Evolutionary conservation across 1,140 invertebrate genomes (phyloP), one percentile per base, ranked within the genome.

Genomic region (Platorchestia sp.): DNA sequence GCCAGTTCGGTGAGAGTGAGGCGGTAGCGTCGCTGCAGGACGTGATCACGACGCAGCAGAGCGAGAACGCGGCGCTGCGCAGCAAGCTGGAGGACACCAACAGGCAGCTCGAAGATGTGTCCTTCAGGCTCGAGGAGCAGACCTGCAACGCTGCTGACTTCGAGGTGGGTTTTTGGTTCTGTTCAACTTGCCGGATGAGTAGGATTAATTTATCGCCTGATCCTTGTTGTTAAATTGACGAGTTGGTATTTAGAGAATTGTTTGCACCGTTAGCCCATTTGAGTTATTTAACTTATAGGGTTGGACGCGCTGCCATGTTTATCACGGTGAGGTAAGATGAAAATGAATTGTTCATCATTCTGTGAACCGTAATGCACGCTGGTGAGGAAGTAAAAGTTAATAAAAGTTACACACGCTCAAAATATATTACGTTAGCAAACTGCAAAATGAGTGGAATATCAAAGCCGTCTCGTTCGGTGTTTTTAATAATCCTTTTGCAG

Each of bases 71-170:
- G 95, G 97, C 98, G 45, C 97, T 99, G 43, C 97, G 97, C 91
- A 97, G 97, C 87, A 98, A 98, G 96, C 97, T 99, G 96, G 98
- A 99, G 96, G 98, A 99, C 96, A 98, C 99, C 96, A 98, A 98
- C 97, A 98, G 98, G 96, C 99, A 99, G 97, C 98, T 98, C 27
- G 99, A 99, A 97, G 99, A 99, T 97, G 97, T 99, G 91, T 98
- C 99, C 97, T 99, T 99, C 97, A 98, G 98, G 86, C 98, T 99
- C 96, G 96, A 96, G 96, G 96, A 96, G 43, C 95, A 97, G 95
- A 95, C 96, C 90, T 96, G 96, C 95, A 95, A 96, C 87, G 95
- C 97, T 43, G 96, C 97, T 95, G 97, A 97, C 45, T 95, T 97
- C 19, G 97, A 97, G 96, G 96, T 97, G 86, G 96, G 96, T 45